Conservation (phyloP, 2,797 vertebrate genomes). For the Trematomus bernacchii region DNA sequence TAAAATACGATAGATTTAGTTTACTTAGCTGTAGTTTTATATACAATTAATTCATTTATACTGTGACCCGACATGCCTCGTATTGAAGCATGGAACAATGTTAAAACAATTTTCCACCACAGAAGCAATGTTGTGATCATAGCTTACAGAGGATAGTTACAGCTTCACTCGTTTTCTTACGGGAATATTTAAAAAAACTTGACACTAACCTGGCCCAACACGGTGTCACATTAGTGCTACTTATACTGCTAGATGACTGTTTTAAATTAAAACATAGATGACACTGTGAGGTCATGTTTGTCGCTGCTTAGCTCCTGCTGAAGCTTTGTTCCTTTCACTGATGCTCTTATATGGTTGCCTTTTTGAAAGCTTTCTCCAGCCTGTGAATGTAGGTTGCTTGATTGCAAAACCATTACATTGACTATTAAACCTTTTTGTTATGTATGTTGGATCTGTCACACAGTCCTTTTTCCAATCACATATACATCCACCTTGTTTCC, state of each 20-base stretch:
- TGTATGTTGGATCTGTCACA: background rate
- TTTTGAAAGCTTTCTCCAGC: background rate
- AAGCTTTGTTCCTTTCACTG: background rate
- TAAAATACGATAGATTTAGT: background rate
- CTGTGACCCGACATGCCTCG: background rate
- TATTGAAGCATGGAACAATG: background rate
- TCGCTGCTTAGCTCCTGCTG: background rate
- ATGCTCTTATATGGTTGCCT: background rate
- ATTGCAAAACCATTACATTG: background rate
- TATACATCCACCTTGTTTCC: conserved; percentile 14
- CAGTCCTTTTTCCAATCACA: background rate
- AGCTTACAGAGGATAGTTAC: background rate
- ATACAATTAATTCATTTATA: no score
- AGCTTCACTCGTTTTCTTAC: background rate
- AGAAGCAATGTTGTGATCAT: background rate
- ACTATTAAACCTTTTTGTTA: background rate
- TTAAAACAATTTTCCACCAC: background rate
- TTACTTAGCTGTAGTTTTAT: no score
- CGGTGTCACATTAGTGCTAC: background rate
- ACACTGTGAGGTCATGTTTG: background rate
- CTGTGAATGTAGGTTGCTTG: background rate
- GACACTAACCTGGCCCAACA: background rate
- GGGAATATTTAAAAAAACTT: background rate
- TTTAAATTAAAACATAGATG: background rate
- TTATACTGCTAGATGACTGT: background rate